Evolutionary conservation across 2,797 vertebrate genomes (phyloP), one percentile per base, ranked within the genome.

Genomic region (Smutsia temminckii): DNA sequence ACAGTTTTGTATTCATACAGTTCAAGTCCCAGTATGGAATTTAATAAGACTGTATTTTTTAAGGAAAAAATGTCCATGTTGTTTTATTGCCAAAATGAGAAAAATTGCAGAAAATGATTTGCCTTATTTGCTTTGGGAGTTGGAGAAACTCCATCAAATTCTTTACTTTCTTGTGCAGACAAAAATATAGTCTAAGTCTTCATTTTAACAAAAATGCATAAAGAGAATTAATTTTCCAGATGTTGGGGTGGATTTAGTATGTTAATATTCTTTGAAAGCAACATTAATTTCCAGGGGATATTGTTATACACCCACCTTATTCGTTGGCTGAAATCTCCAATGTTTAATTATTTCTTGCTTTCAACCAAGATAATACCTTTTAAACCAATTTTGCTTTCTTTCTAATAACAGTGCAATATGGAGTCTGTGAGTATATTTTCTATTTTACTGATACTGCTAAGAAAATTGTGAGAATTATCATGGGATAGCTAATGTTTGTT

Each of bases 331-430:
- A 96, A 93, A 91, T 95, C 74, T 86, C 92, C 53, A 89, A 72
- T 85, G 83, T 80, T 96, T 93, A 89, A 94, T 96, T 95, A 89
- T 94, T 89, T 95, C 40, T 69, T 89, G 9, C 25, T 94, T 92
- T 81, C 71, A 89, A 71, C 53, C 25, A 91, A 61, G 53, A 63
- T 92, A 97, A 88, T 86, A 93, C 66, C 42, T 89, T 84, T 77
- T 46, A 95, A 95, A 72, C 21, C 95, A 85, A 12, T 79, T 89
- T 89, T 91, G 27, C 63, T 94, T 86, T 72, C 16, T 88, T 95
- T 85, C 66, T 84, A 87, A 59, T 86, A 92, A 91, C 3, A 92
- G n/a, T 61, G 32, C 11, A 80, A 55, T 66, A 59, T 69, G n/a
- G 13, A 92, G 55, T 91, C 72, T n/a, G 14, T 64, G 61, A 87